Evolutionary conservation across 2,888 invertebrate species (phyloP).

Genomic region (Sthenelais limicola): DNA sequence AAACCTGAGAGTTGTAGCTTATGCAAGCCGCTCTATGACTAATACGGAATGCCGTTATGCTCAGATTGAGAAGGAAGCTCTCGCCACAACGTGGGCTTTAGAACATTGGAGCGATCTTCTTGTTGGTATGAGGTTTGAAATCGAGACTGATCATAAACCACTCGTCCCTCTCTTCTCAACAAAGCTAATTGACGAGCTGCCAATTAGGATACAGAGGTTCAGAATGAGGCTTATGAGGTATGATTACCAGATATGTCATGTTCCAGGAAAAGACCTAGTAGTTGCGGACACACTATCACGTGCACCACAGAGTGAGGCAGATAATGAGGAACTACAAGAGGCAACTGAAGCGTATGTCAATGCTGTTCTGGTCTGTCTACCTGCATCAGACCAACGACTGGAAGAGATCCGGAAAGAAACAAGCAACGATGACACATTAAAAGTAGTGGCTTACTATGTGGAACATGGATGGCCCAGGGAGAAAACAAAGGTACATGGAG

Average conservation of each 20-base stretch:
- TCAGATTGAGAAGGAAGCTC: conserved; percentile 41
- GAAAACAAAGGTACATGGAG: background rate
- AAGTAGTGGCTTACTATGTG: background rate
- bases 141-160: conserved; percentile 33
- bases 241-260: conserved; percentile 16
- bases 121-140: conserved; percentile 12
- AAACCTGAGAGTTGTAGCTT: conserved; percentile 62
- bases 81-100: conserved; percentile 18
- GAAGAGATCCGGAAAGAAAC: background rate
- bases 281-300: conserved; percentile 7
- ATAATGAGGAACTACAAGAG: background rate
- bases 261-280: background rate
- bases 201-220: conserved; percentile 27
- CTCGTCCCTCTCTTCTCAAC: conserved; percentile 11
- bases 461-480: background rate
- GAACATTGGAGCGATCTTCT: conserved; percentile 1
- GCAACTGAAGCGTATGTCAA: background rate
- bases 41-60: conserved; percentile 64
- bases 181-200: conserved; percentile 5
- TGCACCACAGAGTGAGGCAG: background rate
- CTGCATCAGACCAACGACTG: background rate
- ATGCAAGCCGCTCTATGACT: conserved; percentile 63
- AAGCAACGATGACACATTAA: background rate
- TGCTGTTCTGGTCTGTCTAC: background rate
- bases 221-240: conserved; percentile 24